Percentiles rank a stretch among this genome's conserved stretches.
These are phyloP conservation scores for Sebastes melanostomus DNA, from an alignment of 2,797 vertebrate species.

Conservation along the genomic window DNA sequence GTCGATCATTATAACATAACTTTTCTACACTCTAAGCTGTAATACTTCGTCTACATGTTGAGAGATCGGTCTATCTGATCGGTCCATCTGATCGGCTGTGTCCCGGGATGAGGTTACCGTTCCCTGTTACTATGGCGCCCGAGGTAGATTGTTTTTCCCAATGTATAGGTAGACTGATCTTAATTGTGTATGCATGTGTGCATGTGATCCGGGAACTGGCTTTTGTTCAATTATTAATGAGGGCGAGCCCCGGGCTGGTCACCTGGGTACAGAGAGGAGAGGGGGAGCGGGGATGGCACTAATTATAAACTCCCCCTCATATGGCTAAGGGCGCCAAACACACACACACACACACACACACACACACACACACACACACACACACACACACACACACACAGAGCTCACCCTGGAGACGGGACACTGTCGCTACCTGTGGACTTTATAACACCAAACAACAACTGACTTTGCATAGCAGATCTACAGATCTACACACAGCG, in stretches of 20 bases:
- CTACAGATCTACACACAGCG: not conserved
- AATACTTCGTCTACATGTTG: not conserved
- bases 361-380: not conserved
- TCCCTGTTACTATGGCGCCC: slow-evolving; percentile 56
- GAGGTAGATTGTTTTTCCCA: slow-evolving; percentile 65
- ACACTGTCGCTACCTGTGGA: not conserved
- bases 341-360: not conserved
- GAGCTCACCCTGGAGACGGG: slow-evolving; percentile 25
- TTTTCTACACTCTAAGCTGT: not conserved
- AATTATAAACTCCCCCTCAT: slow-evolving; percentile 59
- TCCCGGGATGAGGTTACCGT: slow-evolving; percentile 39
- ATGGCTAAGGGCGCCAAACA: slow-evolving; percentile 4
- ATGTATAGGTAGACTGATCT: slow-evolving; percentile 34
- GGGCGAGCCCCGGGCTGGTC: slow-evolving; percentile 50
- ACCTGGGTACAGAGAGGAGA: slow-evolving; percentile 59
- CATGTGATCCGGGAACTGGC: slow-evolving; percentile 37
- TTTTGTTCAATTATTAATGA: slow-evolving; percentile 77
- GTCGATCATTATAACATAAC: too few species aligned
- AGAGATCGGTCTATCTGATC: not conserved
- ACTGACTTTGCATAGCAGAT: slow-evolving; percentile 22
- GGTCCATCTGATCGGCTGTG: slow-evolving; percentile 32
- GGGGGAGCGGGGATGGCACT: slow-evolving; percentile 17
- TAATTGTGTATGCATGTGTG: slow-evolving; percentile 23
- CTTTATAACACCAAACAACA: slow-evolving; percentile 1
- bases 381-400: not conserved